Conservation (phyloP, 2,113 vertebrate species). For the Cyprinodon variegatus region DNA sequence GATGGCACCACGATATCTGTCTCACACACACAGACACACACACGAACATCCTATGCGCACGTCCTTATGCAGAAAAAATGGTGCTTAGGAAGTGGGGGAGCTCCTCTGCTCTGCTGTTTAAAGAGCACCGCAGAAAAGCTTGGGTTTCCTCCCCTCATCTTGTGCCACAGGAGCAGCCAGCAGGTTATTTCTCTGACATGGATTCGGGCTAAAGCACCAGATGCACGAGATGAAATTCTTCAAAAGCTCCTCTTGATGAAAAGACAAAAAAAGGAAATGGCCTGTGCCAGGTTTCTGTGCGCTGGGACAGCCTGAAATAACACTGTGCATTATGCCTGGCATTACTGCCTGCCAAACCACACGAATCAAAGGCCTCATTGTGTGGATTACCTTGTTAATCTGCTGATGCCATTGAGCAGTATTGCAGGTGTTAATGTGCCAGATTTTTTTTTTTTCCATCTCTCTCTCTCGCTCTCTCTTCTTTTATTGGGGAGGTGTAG, state of each 20-base stretch:
- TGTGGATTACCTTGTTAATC: conserved; percentile 82
- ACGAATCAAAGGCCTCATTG: conserved; percentile 80
- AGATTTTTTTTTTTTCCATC: conserved; percentile 47
- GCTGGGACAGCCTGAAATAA: conserved; percentile 74
- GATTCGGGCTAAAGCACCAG: conserved; percentile 54
- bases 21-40: conserved; percentile 41
- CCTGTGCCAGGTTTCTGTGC: conserved; percentile 70
- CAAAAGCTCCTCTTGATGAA: conserved; percentile 67
- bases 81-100: conserved; percentile 32
- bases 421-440: conserved; percentile 80
- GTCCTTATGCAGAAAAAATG: conserved; percentile 70
- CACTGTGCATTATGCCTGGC: conserved; percentile 73
- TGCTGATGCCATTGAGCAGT: conserved; percentile 79
- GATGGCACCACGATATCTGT: conserved; percentile 69
- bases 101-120: conserved; percentile 68
- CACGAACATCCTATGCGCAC: conserved; percentile 51
- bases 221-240: conserved; percentile 69
- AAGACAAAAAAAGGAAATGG: conserved; percentile 48
- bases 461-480: conserved; percentile 25
- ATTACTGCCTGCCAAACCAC: conserved; percentile 73
- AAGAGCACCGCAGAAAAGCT: conserved; percentile 58
- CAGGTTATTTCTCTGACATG: conserved; percentile 62
- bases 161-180: conserved; percentile 64
- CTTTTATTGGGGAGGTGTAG: conserved; percentile 74
- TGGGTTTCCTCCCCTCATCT: conserved; percentile 60